These are phyloP conservation scores for Pteruthius melanotis DNA, from an alignment of 2,113 vertebrate genomes.

Conservation along the genomic window DNA sequence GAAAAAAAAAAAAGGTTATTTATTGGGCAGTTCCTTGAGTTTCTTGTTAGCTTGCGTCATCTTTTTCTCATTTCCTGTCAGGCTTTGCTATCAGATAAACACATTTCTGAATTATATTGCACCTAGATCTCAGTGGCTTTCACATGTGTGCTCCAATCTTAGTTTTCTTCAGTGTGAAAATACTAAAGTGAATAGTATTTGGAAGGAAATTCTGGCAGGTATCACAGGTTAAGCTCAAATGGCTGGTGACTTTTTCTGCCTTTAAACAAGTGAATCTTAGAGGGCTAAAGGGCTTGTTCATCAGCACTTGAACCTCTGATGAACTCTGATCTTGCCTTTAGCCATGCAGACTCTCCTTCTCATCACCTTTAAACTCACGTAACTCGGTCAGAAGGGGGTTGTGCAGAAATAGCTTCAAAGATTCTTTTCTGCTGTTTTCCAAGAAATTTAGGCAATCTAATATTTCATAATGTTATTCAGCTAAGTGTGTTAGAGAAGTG, in stretches of 20 bases:
- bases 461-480: neutral
- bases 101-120: neutral
- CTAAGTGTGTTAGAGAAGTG: neutral
- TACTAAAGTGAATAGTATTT: neutral
- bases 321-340: neutral
- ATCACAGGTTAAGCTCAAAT: neutral
- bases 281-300: neutral
- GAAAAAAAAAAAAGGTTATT: neutral
- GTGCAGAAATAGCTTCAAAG: neutral
- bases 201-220: neutral
- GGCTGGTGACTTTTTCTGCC: neutral
- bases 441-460: neutral
- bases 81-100: neutral
- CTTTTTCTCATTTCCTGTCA: neutral
- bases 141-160: neutral
- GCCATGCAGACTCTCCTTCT: neutral
- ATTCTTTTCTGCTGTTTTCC: neutral
- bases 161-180: neutral
- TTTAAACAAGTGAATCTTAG: neutral
- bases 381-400: neutral
- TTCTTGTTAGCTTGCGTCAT: neutral
- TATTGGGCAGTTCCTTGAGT: neutral
- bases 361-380: neutral
- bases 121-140: neutral
- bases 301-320: constrained; percentile 13